Evolutionary conservation across 2,797 vertebrate species (phyloP).

Genomic region (Microctenopoma stevenorrisi): DNA sequence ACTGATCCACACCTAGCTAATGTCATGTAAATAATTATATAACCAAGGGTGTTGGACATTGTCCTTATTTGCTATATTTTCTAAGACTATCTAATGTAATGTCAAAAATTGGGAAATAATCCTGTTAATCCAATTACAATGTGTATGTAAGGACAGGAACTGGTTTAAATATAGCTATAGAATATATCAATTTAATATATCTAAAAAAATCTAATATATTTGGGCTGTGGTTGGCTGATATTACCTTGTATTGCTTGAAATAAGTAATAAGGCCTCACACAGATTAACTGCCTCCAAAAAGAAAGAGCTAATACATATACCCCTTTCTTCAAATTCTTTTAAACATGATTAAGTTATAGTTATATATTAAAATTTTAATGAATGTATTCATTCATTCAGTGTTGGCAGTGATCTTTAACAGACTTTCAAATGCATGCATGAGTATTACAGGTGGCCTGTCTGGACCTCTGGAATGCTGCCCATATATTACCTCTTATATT

Average conservation of each 20-base stretch:
- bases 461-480: constrained; percentile 17
- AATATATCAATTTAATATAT: too few relatives aligned
- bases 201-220: background rate
- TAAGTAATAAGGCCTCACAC: background rate
- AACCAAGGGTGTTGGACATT: too few relatives aligned
- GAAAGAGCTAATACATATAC: background rate
- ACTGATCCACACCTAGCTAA: too few relatives aligned
- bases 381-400: constrained; percentile 10
- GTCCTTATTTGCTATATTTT: too few relatives aligned
- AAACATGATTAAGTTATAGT: background rate
- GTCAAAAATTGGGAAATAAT: too few relatives aligned
- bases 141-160: background rate
- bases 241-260: background rate
- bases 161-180: background rate
- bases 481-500: background rate
- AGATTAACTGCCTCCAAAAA: background rate
- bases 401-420: constrained; percentile 16
- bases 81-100: too few relatives aligned
- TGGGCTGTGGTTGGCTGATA: background rate
- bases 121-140: too few relatives aligned
- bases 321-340: background rate
- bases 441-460: constrained; percentile 22
- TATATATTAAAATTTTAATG: constrained; percentile 8
- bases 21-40: too few relatives aligned
- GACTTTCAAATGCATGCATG: constrained; percentile 7